Evolutionary conservation across 1,140 invertebrate species (phyloP).

Genomic region (Anastrepha ludens): DNA sequence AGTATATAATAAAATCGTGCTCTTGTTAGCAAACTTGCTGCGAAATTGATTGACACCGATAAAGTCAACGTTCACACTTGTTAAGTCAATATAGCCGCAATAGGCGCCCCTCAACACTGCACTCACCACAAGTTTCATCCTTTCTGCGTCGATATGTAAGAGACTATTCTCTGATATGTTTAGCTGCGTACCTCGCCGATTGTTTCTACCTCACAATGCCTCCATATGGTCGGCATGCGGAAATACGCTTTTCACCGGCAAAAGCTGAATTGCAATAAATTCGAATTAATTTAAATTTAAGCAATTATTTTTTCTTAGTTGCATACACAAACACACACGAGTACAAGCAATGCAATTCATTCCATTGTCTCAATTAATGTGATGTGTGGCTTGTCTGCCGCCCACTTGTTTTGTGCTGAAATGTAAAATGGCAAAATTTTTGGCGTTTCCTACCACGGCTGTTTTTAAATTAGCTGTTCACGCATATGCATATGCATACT

Average conservation of each 20-base stretch:
- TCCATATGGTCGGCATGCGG: neutral
- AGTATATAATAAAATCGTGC: neutral
- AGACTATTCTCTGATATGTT: neutral
- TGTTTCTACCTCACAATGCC: neutral
- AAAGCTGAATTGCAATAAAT: slow-evolving; percentile 30
- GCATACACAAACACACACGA: neutral
- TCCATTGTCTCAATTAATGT: slow-evolving; percentile 14
- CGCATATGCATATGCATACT: neutral
- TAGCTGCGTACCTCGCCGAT: neutral
- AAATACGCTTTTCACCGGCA: neutral
- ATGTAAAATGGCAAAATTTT: slow-evolving; percentile 36
- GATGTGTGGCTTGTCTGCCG: neutral
- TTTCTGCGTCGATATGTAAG: no score
- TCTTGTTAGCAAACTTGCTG: neutral
- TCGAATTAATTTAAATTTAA: slow-evolving; percentile 46
- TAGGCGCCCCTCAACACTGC: neutral
- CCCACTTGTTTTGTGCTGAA: slow-evolving; percentile 34
- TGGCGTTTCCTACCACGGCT: slow-evolving; percentile 23
- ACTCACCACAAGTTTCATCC: neutral
- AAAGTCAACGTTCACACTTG: neutral
- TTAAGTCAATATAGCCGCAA: neutral
- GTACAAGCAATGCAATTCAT: slow-evolving; percentile 29
- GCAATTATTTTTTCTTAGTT: neutral
- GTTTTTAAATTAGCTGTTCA: slow-evolving; percentile 13
- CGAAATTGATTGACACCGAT: slow-evolving; percentile 1